Evolutionary conservation across 2,797 vertebrate genomes (phyloP).

Genomic region (Psittacula echo): DNA sequence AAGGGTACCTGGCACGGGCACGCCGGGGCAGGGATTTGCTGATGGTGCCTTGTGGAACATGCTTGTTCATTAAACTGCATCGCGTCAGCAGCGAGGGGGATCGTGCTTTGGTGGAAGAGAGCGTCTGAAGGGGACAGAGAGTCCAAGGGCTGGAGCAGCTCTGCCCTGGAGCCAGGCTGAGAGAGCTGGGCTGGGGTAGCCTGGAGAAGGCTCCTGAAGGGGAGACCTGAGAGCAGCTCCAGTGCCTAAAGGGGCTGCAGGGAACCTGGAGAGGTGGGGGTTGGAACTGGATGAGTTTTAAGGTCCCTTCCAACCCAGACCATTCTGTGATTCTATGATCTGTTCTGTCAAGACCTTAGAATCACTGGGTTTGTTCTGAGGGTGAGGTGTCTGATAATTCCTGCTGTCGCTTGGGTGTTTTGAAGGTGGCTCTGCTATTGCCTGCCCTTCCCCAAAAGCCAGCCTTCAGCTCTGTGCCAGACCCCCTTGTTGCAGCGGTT

Average conservation of each 20-base stretch:
- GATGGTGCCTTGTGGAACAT: rapidly evolving
- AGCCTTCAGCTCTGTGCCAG: not conserved
- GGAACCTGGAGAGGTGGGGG: not conserved
- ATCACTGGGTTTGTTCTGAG: rapidly evolving
- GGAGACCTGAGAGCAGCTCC: not conserved
- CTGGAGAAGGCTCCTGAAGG: not conserved
- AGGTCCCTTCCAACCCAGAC: not conserved
- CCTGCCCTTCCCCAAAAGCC: not conserved
- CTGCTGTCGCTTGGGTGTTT: rapidly evolving
- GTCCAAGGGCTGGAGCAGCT: not conserved
- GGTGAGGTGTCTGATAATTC: not conserved
- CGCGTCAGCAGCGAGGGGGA: not conserved
- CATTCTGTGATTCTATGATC: not conserved
- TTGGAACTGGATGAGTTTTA: not conserved
- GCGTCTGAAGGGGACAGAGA: not conserved
- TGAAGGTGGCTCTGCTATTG: not conserved
- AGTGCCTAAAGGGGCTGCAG: not conserved
- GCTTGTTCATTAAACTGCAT: not conserved
- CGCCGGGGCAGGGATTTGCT: not conserved
- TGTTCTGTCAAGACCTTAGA: not conserved
- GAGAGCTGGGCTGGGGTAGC: not conserved
- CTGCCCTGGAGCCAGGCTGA: not conserved
- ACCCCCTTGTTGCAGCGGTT: not conserved
- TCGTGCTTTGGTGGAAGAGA: not conserved
- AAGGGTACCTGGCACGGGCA: conserved; percentile 19